A percentile compares a stretch with the other conserved stretches of the same genome.
These are phyloP conservation scores for Chymomyza amoena DNA, from an alignment of 2,888 invertebrate species.

Conservation along the genomic window DNA sequence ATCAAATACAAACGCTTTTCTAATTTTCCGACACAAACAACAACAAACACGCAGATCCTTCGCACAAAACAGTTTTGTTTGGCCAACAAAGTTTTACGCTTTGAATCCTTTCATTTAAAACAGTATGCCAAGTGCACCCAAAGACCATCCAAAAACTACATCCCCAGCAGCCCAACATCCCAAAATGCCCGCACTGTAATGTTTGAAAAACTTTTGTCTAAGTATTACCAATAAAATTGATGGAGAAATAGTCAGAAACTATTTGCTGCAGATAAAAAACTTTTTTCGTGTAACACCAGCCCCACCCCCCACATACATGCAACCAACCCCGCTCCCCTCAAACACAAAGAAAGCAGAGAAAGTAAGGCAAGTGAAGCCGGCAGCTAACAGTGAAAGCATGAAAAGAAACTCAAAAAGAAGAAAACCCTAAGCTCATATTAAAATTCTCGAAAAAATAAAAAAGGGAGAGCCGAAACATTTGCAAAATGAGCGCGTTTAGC, in stretches of 20 bases:
- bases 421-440: conserved; percentile 33
- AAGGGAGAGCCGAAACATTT: conserved; percentile 24
- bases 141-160: conserved; percentile 5
- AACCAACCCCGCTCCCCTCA: conserved; percentile 4
- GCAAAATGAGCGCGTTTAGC: not conserved
- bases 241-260: conserved; percentile 69
- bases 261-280: conserved; percentile 70
- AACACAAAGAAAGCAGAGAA: conserved; percentile 14
- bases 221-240: conserved; percentile 73
- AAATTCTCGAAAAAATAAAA: conserved; percentile 47
- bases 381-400: not conserved
- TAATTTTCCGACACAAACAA: conserved; percentile 39
- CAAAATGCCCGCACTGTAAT: conserved; percentile 43
- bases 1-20: conserved; percentile 52
- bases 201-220: conserved; percentile 64
- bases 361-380: not conserved
- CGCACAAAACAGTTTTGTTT: conserved; percentile 27
- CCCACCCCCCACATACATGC: conserved; percentile 2
- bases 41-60: conserved; percentile 9
- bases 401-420: not conserved
- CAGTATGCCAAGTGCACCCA: conserved; percentile 13
- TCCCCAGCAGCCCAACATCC: not conserved
- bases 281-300: conserved; percentile 28
- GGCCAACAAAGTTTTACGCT: conserved; percentile 55
- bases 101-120: conserved; percentile 67